A percentile compares a stretch with the other conserved stretches of the same genome.
These are phyloP conservation scores for Saccopteryx leptura DNA, from an alignment of 2,113 vertebrate genomes.

Conservation along the genomic window DNA sequence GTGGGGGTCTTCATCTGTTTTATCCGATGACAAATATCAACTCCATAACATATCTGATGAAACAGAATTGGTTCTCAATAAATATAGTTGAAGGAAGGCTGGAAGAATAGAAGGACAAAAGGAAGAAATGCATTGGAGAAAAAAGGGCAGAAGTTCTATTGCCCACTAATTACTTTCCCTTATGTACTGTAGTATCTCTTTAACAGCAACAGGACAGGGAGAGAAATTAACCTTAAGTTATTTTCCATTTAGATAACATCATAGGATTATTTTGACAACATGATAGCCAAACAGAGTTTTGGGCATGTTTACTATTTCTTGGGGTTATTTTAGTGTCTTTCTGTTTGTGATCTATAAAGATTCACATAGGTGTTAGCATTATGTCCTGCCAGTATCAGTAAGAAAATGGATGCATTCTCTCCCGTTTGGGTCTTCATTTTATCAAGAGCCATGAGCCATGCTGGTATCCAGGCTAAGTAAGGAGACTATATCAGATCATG, in stretches of 20 bases:
- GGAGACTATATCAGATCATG: not conserved
- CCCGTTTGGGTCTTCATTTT: not conserved
- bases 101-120: not conserved
- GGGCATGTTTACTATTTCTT: not conserved
- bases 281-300: not conserved
- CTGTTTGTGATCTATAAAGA: not conserved
- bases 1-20: not conserved
- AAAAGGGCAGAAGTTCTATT: not conserved
- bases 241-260: not conserved
- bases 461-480: not conserved
- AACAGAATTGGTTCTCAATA: not conserved
- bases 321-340: not conserved
- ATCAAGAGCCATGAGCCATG: not conserved
- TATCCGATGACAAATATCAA: conserved; percentile 32
- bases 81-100: not conserved
- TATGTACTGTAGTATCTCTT: not conserved
- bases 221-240: not conserved
- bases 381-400: not conserved
- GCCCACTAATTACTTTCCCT: not conserved
- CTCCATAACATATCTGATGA: not conserved
- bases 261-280: not conserved
- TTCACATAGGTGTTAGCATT: not conserved
- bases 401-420: not conserved
- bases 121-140: not conserved
- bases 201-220: not conserved